Conservation (phyloP, 1,140 invertebrate genomes). For the Zaprionus kolodkinae region DNA sequence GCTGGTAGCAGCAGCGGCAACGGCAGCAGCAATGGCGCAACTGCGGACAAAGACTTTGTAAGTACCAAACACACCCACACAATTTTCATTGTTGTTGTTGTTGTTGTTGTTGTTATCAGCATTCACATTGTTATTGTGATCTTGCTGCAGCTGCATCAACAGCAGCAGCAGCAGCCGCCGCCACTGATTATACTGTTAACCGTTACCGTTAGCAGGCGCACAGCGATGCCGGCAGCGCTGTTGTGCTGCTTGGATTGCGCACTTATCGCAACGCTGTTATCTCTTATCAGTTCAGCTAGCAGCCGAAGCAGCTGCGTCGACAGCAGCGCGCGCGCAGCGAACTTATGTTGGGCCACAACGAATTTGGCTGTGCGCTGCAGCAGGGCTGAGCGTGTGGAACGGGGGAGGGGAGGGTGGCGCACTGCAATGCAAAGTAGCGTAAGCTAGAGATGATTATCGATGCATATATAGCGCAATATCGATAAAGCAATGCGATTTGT, state of each 20-base stretch:
- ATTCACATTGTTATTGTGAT: conserved; percentile 24
- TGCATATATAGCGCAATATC: background rate
- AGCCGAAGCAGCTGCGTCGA: background rate
- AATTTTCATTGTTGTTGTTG: background rate
- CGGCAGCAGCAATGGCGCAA: conserved; percentile 44
- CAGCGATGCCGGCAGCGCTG: conserved; percentile 12
- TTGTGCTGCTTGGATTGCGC: conserved; percentile 1
- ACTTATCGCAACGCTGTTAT: conserved; percentile 2
- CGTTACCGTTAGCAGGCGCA: conserved; percentile 32
- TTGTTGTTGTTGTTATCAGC: conserved; percentile 24
- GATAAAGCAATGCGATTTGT: background rate
- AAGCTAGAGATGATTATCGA: background rate
- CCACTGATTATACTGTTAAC: conserved; percentile 43
- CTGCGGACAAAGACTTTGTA: conserved; percentile 70
- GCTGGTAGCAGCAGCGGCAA: conserved; percentile 35
- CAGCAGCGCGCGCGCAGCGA: background rate
- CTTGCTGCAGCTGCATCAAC: conserved; percentile 28
- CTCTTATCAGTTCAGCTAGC: conserved; percentile 22
- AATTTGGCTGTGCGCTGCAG: background rate
- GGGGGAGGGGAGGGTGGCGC: too few relatives aligned
- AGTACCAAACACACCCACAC: conserved; percentile 32
- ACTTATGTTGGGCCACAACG: background rate
- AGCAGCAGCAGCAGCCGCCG: conserved; percentile 5
- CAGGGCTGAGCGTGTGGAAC: background rate
- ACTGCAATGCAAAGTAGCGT: too few relatives aligned